These are phyloP conservation scores for Paratrypauchen microcephalus DNA, from an alignment of 2,797 vertebrate genomes.

Conservation along the genomic window DNA sequence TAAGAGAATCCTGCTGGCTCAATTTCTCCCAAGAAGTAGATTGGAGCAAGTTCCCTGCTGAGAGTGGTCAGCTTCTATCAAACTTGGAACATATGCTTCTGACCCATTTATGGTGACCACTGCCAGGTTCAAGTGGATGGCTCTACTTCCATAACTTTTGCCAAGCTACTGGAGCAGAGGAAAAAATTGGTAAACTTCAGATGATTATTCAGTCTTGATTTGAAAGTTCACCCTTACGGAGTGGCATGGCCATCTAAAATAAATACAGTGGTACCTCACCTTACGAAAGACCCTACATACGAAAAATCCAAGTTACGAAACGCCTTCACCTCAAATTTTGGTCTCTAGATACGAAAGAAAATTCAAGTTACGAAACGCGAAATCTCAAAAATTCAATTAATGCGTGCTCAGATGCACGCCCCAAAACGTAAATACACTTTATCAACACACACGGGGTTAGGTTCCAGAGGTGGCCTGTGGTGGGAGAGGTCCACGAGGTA, in stretches of 20 bases:
- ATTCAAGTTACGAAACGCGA: too few relatives aligned
- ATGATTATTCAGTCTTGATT: conserved; percentile 60
- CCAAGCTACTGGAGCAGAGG: conserved; percentile 33
- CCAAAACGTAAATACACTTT: too few relatives aligned
- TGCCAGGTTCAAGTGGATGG: conserved; percentile 45
- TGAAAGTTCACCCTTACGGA: conserved; percentile 47
- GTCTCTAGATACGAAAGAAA: too few relatives aligned
- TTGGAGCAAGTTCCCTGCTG: conserved; percentile 54
- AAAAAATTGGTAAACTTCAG: conserved; percentile 60
- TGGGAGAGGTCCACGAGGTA: too few relatives aligned
- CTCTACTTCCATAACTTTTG: conserved; percentile 26
- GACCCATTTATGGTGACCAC: conserved; percentile 68
- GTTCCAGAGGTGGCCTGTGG: too few relatives aligned
- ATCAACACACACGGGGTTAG: too few relatives aligned
- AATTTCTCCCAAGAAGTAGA: conserved; percentile 71
- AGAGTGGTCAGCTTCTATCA: conserved; percentile 61
- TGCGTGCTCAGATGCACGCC: too few relatives aligned
- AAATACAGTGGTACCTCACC: too few relatives aligned
- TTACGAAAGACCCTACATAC: too few relatives aligned
- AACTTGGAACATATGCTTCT: conserved; percentile 60
- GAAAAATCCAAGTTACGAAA: too few relatives aligned
- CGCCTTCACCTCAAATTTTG: too few relatives aligned
- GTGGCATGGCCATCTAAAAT: conserved; percentile 49
- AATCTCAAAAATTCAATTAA: too few relatives aligned
- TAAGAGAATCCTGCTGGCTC: conserved; percentile 78